phyloP scores from a whole-genome alignment of 2,113 vertebrate genomes.

The mouse (Mus musculus) region GRCm39 chr12:77288501-77289000 shows the following conservation, averaged over 20 bases:
- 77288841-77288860: neutral
- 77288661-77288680: slow-evolving; percentile 57
- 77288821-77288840: slow-evolving; percentile 24
- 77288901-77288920: neutral
- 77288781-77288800: neutral
- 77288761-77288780: slow-evolving; percentile 23
- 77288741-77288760: slow-evolving; percentile 21
- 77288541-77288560: slow-evolving; percentile 46
- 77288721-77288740: slow-evolving; percentile 47
- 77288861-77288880: slow-evolving; percentile 23
- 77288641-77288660: slow-evolving; percentile 62
- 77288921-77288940: slow-evolving; percentile 31
- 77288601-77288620: slow-evolving; percentile 61
- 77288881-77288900: neutral
- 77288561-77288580: neutral
- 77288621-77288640: slow-evolving; percentile 16
- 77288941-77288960: slow-evolving; percentile 31
- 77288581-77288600: slow-evolving; percentile 63
- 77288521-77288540: slow-evolving; percentile 65
- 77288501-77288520: slow-evolving; percentile 52
- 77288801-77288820: slow-evolving; percentile 47
- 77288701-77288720: neutral
- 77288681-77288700: slow-evolving; percentile 59
- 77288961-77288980: slow-evolving; percentile 51
- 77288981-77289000: slow-evolving; percentile 48